Evolutionary conservation across 2,888 invertebrate species (phyloP).

Genomic region (Drosophila antonietae): DNA sequence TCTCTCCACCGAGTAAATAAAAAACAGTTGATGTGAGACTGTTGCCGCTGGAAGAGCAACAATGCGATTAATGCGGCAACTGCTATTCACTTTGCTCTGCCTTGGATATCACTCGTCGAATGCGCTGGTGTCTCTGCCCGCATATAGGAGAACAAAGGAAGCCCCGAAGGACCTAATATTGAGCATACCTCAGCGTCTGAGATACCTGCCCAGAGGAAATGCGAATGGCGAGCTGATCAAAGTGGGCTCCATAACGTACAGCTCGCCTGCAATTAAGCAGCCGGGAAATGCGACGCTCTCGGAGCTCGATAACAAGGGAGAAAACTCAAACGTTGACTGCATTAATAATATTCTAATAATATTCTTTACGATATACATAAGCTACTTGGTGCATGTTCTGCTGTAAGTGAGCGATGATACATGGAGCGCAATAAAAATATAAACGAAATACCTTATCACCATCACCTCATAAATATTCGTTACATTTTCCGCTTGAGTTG

Average conservation of each 20-base stretch:
- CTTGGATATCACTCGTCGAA: slow-evolving; percentile 4
- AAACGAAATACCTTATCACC: not conserved
- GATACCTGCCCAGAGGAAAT: not conserved
- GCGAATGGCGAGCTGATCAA: not conserved
- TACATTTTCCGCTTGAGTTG: slow-evolving; percentile 36
- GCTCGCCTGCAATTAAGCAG: not conserved
- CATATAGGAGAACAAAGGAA: not conserved
- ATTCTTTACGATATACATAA: slow-evolving; percentile 47
- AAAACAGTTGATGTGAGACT: slow-evolving; percentile 19
- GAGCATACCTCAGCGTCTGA: not conserved
- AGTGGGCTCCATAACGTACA: not conserved
- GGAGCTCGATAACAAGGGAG: too few relatives aligned
- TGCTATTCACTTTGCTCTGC: slow-evolving; percentile 16
- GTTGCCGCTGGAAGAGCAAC: not conserved
- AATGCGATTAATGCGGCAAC: slow-evolving; percentile 11
- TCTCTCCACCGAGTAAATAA: not conserved
- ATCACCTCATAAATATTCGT: slow-evolving; percentile 22
- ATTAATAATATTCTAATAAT: slow-evolving; percentile 1
- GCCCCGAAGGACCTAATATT: not conserved
- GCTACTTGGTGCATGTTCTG: slow-evolving; percentile 33
- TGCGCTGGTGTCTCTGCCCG: not conserved
- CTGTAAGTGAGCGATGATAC: slow-evolving; percentile 13
- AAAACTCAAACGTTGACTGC: not conserved
- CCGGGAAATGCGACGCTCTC: not conserved
- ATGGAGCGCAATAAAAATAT: not conserved